phyloP scores from a whole-genome alignment of 2,888 invertebrate species.

The Cheilosia vulpina region DNA sequence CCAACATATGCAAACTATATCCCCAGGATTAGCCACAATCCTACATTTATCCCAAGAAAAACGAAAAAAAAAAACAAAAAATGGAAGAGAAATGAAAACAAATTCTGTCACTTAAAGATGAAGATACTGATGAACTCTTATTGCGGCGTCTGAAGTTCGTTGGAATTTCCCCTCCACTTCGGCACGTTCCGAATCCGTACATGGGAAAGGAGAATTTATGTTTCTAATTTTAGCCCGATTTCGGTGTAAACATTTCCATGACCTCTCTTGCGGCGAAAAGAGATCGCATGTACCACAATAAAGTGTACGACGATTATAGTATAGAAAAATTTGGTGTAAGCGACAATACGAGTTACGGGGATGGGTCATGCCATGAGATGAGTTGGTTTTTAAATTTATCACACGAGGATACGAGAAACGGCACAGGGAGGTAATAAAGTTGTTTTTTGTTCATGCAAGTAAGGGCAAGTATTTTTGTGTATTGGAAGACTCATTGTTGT shows the following conservation, averaged over 20 bases:
- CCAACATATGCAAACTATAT: constrained; percentile 47
- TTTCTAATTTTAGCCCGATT: constrained; percentile 54
- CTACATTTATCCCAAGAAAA: constrained; percentile 7
- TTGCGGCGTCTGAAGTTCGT: constrained; percentile 47
- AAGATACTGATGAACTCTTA: constrained; percentile 42
- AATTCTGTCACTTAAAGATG: constrained; percentile 49
- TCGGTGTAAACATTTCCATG: constrained; percentile 59
- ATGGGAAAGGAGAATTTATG: constrained; percentile 45
- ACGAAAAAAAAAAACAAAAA: neutral
- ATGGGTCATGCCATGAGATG: constrained; percentile 28
- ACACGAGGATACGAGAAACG: neutral
- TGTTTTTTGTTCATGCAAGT: neutral
- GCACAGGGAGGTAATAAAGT: neutral
- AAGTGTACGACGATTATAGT: constrained; percentile 10
- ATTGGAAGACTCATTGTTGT: too few relatives aligned
- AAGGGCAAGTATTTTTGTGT: too few relatives aligned
- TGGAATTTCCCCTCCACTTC: constrained; percentile 32
- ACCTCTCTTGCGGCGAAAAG: constrained; percentile 43
- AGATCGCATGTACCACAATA: constrained; percentile 5
- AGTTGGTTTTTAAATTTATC: constrained; percentile 26
- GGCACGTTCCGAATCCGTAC: constrained; percentile 7
- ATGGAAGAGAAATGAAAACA: constrained; percentile 12
- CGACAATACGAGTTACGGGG: constrained; percentile 50
- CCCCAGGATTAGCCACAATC: constrained; percentile 44
- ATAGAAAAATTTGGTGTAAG: constrained; percentile 34